Conservation (phyloP, 1,140 invertebrate species). For the Metaphire vulgaris region DNA sequence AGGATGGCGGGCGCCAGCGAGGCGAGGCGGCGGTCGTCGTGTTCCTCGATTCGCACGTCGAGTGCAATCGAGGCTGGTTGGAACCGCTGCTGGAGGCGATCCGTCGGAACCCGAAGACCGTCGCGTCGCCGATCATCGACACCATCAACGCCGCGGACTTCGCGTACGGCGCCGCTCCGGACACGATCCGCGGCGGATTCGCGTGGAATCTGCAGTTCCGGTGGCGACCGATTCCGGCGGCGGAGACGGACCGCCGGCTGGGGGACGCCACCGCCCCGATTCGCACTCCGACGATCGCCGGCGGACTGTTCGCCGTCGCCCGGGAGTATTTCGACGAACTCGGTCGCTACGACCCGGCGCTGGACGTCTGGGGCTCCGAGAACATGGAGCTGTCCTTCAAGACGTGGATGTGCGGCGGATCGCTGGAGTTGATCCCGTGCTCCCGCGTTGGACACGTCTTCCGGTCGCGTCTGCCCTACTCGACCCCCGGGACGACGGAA, state of each 20-base stretch:
- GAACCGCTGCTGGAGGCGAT: slow-evolving; percentile 7
- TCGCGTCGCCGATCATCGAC: slow-evolving; percentile 96
- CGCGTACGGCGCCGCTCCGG: neutral
- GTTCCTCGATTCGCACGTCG: slow-evolving; percentile 86
- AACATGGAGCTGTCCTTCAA: slow-evolving; percentile 30
- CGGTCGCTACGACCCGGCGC: slow-evolving; percentile 90
- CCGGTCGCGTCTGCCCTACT: slow-evolving; percentile 54
- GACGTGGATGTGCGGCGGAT: slow-evolving; percentile 95
- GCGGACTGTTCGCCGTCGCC: slow-evolving; percentile 54
- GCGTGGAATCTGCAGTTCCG: slow-evolving; percentile 85
- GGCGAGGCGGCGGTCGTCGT: slow-evolving; percentile 72
- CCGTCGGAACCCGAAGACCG: slow-evolving; percentile 60
- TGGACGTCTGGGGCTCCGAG: slow-evolving; percentile 32
- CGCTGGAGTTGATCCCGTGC: slow-evolving; percentile 87
- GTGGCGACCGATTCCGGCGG: slow-evolving; percentile 81
- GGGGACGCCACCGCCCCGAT: slow-evolving; percentile 13
- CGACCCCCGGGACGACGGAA: slow-evolving; percentile 27
- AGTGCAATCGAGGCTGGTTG: slow-evolving; percentile 65
- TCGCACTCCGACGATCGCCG: slow-evolving; percentile 77
- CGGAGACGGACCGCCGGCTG: slow-evolving; percentile 74
- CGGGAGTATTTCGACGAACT: slow-evolving; percentile 64
- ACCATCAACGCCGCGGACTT: slow-evolving; percentile 83
- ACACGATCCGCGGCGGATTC: slow-evolving; percentile 73
- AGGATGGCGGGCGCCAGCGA: slow-evolving; percentile 69
- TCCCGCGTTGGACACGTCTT: slow-evolving; percentile 96